Conservation (phyloP, 2,888 invertebrate genomes). For the Serrognathus titanus region DNA sequence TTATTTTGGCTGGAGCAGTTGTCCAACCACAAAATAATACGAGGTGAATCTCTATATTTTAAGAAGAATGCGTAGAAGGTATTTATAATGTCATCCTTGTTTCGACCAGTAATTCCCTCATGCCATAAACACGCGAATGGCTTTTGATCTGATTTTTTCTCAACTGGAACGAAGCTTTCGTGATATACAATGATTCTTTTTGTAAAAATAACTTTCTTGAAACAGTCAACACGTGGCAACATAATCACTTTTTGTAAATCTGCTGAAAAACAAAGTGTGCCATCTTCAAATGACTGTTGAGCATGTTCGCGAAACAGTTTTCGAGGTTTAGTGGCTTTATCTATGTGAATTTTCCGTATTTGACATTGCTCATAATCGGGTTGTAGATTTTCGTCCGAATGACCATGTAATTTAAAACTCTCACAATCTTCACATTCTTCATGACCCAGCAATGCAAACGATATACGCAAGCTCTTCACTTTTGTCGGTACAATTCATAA, state of each 20-base stretch:
- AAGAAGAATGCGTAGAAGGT: conserved; percentile 16
- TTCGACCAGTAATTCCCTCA: conserved; percentile 16
- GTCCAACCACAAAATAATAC: conserved; percentile 19
- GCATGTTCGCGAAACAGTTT: conserved; percentile 12
- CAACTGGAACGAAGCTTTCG: conserved; percentile 22
- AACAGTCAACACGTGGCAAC: not conserved
- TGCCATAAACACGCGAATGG: conserved; percentile 23
- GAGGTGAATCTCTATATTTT: conserved; percentile 10
- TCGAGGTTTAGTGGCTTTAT: conserved; percentile 10
- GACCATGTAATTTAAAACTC: conserved; percentile 14
- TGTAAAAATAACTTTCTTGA: conserved; percentile 2
- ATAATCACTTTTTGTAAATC: not conserved
- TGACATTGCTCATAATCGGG: conserved; percentile 15
- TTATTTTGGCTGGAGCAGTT: conserved; percentile 20
- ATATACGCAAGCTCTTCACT: conserved; percentile 7
- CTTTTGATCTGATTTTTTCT: conserved; percentile 13
- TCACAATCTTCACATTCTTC: conserved; percentile 21
- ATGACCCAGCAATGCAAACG: conserved; percentile 13
- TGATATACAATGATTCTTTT: conserved; percentile 20
- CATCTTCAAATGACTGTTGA: conserved; percentile 13
- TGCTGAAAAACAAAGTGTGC: conserved; percentile 10
- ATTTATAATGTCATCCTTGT: conserved; percentile 19
- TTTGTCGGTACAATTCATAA: conserved; percentile 18
- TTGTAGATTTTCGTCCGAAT: conserved; percentile 13
- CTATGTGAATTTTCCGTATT: conserved; percentile 13